Evolutionary conservation across 2,888 invertebrate genomes (phyloP).

Genomic region (Apamea crenata): DNA sequence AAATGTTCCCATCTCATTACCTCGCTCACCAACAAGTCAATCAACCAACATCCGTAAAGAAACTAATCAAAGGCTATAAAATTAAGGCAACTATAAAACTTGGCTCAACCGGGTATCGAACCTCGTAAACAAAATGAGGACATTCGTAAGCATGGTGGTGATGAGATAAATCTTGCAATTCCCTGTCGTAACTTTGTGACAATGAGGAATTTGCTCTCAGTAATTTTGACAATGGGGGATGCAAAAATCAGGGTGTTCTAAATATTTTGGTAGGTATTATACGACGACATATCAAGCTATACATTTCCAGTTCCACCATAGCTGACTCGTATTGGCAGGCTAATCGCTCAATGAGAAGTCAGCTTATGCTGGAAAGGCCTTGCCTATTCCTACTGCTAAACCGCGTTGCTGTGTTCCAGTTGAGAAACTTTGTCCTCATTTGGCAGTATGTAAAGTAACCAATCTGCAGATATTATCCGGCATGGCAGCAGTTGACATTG

Average conservation of each 20-base stretch:
- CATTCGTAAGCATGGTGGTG: constrained; percentile 68
- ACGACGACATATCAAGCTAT: too few species aligned
- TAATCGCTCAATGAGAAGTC: too few species aligned
- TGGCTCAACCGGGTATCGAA: constrained; percentile 62
- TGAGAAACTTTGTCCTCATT: too few species aligned
- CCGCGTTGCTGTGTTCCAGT: too few species aligned
- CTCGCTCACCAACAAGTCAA: constrained; percentile 43
- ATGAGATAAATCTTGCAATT: constrained; percentile 68
- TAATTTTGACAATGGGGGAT: constrained; percentile 31
- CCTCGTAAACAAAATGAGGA: constrained; percentile 69
- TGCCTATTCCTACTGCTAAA: too few species aligned
- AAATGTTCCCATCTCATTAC: constrained; percentile 32
- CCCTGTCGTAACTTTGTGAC: constrained; percentile 55
- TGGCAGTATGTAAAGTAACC: neutral
- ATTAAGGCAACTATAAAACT: constrained; percentile 70
- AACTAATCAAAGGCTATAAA: constrained; percentile 66
- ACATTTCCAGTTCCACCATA: too few species aligned
- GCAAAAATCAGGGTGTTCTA: neutral
- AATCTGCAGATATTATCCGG: constrained; percentile 11
- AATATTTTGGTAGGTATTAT: neutral
- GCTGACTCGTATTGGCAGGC: too few species aligned
- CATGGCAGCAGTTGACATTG: neutral
- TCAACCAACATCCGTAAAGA: constrained; percentile 49
- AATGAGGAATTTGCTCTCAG: constrained; percentile 43
- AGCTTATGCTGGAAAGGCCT: too few species aligned